Evolutionary conservation across 1,140 invertebrate genomes (phyloP).

Genomic region (Alviniconcha marisindica): DNA sequence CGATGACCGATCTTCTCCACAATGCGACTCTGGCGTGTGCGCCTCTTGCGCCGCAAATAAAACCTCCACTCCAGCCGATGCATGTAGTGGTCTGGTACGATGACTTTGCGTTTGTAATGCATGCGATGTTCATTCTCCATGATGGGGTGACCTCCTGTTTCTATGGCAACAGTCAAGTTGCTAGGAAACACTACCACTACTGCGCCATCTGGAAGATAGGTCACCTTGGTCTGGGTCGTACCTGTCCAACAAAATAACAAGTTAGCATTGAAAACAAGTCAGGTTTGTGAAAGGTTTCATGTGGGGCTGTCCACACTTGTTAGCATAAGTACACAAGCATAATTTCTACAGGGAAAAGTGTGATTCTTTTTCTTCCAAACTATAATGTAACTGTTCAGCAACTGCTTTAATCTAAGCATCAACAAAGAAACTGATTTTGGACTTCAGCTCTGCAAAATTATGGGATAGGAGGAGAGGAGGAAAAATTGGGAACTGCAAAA

Average conservation of each 20-base stretch:
- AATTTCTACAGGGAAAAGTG: no score
- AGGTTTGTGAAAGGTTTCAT: conserved; percentile 30
- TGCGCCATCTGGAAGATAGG: conserved; percentile 75
- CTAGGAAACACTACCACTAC: conserved; percentile 76
- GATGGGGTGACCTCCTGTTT: conserved; percentile 88
- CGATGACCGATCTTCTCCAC: conserved; percentile 67
- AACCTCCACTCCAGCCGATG: conserved; percentile 97
- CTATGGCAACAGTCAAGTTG: conserved; percentile 74
- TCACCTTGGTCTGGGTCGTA: conserved; percentile 71
- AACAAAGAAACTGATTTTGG: no score
- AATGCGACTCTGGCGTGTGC: conserved; percentile 57
- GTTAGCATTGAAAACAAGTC: conserved; percentile 23
- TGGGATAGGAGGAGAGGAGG: no score
- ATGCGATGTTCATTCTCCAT: conserved; percentile 86
- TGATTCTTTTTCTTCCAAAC: no score
- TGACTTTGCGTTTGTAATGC: conserved; percentile 93
- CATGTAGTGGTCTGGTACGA: conserved; percentile 84
- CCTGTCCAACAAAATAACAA: conserved; percentile 63
- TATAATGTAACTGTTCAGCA: no score
- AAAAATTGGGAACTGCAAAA: no score
- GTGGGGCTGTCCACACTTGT: no score
- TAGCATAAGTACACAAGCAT: no score
- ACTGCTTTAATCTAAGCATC: no score
- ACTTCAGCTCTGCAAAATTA: no score
- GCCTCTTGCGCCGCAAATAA: conserved; percentile 71